Conservation (phyloP, 2,888 invertebrate species). For the Lithophane leautieri region DNA sequence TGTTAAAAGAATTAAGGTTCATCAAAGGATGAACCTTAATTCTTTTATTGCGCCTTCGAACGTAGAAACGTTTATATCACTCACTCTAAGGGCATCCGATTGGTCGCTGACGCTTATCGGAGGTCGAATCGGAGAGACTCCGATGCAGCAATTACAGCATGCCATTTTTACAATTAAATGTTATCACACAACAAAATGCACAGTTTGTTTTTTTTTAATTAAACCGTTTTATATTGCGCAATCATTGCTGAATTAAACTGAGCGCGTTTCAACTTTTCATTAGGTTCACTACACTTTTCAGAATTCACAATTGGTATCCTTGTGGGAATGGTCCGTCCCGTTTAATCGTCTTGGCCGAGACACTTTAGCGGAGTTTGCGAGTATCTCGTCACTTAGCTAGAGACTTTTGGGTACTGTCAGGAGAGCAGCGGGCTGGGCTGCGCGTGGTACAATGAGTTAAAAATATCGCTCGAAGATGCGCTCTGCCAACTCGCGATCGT, state of each 20-base stretch:
- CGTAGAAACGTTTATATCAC: conserved; percentile 68
- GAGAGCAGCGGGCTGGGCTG: conserved; percentile 86
- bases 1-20: no score
- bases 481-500: conserved; percentile 87
- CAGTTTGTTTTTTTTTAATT: conserved; percentile 69
- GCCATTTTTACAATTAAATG: conserved; percentile 85
- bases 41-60: conserved; percentile 37
- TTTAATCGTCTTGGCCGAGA: conserved; percentile 65
- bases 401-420: conserved; percentile 82
- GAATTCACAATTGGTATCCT: conserved; percentile 58
- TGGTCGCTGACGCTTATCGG: conserved; percentile 94
- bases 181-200: conserved; percentile 80
- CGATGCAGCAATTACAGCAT: conserved; percentile 92
- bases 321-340: conserved; percentile 61
- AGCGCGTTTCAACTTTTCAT: conserved; percentile 59
- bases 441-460: conserved; percentile 89
- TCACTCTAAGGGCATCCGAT: conserved; percentile 95
- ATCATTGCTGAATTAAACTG: conserved; percentile 71
- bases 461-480: conserved; percentile 90
- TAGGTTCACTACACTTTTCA: conserved; percentile 68
- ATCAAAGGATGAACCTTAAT: conserved; percentile 14
- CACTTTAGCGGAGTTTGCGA: conserved; percentile 72
- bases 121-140: conserved; percentile 93
- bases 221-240: conserved; percentile 81
- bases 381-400: conserved; percentile 85